Evolutionary conservation across 2,888 invertebrate species (phyloP).

Genomic region (Plagodis pulveraria): DNA sequence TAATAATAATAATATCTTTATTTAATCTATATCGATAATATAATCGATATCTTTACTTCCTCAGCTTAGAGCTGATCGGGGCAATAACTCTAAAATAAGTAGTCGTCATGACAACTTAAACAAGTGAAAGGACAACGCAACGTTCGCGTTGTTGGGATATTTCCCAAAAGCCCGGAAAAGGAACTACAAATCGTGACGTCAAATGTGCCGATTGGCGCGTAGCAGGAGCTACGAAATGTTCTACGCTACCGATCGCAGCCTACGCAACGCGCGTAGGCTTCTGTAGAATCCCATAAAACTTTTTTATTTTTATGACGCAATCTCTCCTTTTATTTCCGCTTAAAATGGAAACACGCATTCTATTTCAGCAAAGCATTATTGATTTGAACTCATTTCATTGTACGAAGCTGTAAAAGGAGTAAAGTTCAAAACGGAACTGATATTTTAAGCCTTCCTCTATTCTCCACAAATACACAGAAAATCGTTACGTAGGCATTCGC

Average conservation of each 20-base stretch:
- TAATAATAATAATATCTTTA: too few species aligned
- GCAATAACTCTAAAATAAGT: conserved; percentile 28
- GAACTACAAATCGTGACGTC: conserved; percentile 50
- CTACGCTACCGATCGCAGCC: conserved; percentile 40
- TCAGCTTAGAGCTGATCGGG: conserved; percentile 11
- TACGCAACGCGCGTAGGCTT: conserved; percentile 40
- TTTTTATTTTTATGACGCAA: conserved; percentile 32
- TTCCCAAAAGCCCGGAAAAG: conserved; percentile 44
- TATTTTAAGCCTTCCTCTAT: conserved; percentile 16
- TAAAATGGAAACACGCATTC: conserved; percentile 21
- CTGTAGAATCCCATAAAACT: conserved; percentile 30
- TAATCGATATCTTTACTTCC: conserved; percentile 21
- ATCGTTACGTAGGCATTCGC: conserved; percentile 23
- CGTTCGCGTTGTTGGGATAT: conserved; percentile 33
- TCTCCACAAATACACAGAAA: conserved; percentile 25
- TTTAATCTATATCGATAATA: too few species aligned
- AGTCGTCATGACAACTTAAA: background rate
- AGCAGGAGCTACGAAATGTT: conserved; percentile 54
- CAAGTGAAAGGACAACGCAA: conserved; percentile 25
- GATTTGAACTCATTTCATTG: conserved; percentile 8
- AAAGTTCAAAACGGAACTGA: conserved; percentile 12
- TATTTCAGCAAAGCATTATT: conserved; percentile 9
- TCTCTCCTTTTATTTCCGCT: conserved; percentile 27
- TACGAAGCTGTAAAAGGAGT: background rate
- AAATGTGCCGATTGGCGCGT: conserved; percentile 43